Evolutionary conservation across 2,113 vertebrate genomes (phyloP), one percentile per base, ranked within the genome.

Genomic region (Dolichotis patagonum): DNA sequence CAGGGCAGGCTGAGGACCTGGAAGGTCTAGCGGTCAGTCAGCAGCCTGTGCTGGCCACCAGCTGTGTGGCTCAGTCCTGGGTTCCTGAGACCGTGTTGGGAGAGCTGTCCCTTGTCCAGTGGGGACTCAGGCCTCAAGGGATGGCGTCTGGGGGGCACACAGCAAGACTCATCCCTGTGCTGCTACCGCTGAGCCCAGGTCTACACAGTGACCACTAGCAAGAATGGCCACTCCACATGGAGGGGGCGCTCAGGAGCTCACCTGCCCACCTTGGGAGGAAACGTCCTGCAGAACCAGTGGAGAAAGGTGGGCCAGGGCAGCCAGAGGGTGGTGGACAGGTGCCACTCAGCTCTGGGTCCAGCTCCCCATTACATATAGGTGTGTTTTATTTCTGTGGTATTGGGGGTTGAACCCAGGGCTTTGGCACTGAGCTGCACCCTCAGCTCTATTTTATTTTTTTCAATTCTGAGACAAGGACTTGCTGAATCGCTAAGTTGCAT

Each of bases 141-240:
- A 24, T 46, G 14, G 10, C 46, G 38, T 13, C 46, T 16, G n/a
- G n/a, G 24, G 24, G 84, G 17, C 5, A 43, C n/a, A 69, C 6
- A 30, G 2, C 3, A 6, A 38, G 35, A 73, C 35, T 11, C 49
- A 12, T 5, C 56, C 20, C 52, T 10, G 14, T 62, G 43, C n/a
- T 19, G 7, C 24, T 35, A 0, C 19, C 11, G 11, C 30, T 7
- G 28, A 26, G 43, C 24, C 89, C 46, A 12, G 41, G 9, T 67
- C 6, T 49, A 11, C n/a, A 9, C 9, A 0, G 19, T 43, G 77
- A 67, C 8, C 38, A 3, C 10, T 1, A 17, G 41, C 10, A 12
- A 9, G 54, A 7, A 1, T 4, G 9, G 30, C 65, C 26, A 2
- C 46, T 19, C 3, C 11, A 4, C 7, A 11, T 2, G 13, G 24